A percentile compares a stretch with the other conserved stretches of the same genome.
These are phyloP conservation scores for Anagrus nilaparvatae DNA, from an alignment of 1,140 invertebrate species.

Conservation along the genomic window DNA sequence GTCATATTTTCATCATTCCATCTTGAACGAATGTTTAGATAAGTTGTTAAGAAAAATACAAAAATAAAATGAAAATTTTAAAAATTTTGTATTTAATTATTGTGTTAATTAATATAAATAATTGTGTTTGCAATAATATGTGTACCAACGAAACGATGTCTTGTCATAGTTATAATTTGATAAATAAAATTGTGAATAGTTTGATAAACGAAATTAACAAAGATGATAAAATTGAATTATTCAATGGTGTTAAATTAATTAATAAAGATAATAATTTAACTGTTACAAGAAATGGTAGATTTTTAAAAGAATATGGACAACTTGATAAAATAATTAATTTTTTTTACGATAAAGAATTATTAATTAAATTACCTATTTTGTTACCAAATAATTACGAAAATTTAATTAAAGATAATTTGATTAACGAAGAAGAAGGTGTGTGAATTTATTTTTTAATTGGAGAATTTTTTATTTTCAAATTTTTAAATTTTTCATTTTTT, in stretches of 20 bases:
- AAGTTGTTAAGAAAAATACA: too few species aligned
- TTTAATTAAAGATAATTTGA: slow-evolving; percentile 25
- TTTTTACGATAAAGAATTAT: slow-evolving; percentile 55
- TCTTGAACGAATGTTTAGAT: too few species aligned
- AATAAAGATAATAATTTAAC: slow-evolving; percentile 19
- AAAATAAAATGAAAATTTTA: too few species aligned
- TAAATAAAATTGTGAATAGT: slow-evolving; percentile 39
- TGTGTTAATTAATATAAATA: too few species aligned
- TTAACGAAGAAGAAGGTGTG: slow-evolving; percentile 23
- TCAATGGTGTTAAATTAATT: slow-evolving; percentile 53
- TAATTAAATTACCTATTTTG: slow-evolving; percentile 57
- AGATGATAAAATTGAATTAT: slow-evolving; percentile 42
- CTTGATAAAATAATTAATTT: slow-evolving; percentile 52
- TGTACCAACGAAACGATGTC: slow-evolving; percentile 37
- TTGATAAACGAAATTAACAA: slow-evolving; percentile 32
- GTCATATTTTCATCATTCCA: too few species aligned
- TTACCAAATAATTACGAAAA: slow-evolving; percentile 30
- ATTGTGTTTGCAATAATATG: too few species aligned
- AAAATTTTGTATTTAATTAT: too few species aligned
- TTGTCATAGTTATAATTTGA: slow-evolving; percentile 41
- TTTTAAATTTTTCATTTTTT: slow-evolving; percentile 10
- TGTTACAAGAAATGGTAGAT: slow-evolving; percentile 35
- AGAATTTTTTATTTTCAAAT: not conserved
- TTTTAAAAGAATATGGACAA: slow-evolving; percentile 41
- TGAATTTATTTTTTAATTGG: not conserved